A percentile compares a stretch with the other conserved stretches of the same genome.
These are phyloP conservation scores for Pithys albifrons DNA, from an alignment of 2,113 vertebrate species.

Conservation along the genomic window DNA sequence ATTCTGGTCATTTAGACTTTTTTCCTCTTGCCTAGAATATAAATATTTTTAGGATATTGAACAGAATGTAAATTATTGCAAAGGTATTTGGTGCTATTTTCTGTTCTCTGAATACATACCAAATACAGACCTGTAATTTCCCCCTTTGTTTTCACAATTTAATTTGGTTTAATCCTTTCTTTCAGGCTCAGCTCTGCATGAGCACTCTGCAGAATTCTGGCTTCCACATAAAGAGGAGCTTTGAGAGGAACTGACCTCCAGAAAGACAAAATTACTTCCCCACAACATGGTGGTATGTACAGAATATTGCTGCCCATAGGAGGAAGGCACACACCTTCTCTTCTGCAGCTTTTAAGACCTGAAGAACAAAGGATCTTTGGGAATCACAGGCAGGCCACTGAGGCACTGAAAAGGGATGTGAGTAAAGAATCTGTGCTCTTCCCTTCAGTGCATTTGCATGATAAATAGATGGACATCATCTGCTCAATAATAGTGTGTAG, in stretches of 20 bases:
- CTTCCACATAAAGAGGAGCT: neutral
- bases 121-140: neutral
- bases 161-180: neutral
- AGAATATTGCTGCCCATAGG: neutral
- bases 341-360: neutral
- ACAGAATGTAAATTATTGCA: neutral
- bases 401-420: neutral
- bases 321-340: neutral
- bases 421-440: neutral
- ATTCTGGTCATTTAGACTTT: neutral
- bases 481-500: neutral
- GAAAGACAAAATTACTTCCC: neutral
- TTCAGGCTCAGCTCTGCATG: neutral
- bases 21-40: neutral
- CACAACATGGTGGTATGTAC: neutral
- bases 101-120: neutral
- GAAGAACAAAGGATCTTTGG: neutral
- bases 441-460: neutral
- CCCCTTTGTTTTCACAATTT: neutral
- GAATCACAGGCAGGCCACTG: neutral
- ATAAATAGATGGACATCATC: neutral
- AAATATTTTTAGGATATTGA: neutral
- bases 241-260: neutral
- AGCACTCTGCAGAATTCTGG: neutral
- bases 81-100: neutral